phyloP scores from a whole-genome alignment of 2,113 vertebrate species.

The Pterocles burchelli region DNA sequence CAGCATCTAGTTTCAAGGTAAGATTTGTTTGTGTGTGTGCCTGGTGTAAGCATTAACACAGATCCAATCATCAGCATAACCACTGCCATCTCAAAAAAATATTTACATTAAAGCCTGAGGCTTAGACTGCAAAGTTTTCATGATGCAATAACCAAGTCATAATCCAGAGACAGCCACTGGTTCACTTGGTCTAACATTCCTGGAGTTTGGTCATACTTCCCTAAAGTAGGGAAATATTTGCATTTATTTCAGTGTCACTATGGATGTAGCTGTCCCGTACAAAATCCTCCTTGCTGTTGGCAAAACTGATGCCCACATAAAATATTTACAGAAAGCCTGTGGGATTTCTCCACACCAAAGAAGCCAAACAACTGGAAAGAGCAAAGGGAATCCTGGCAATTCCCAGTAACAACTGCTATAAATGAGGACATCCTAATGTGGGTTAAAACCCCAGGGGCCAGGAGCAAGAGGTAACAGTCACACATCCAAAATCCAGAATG shows the following conservation, averaged over 20 bases:
- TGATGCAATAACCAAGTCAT: neutral
- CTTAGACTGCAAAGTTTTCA: neutral
- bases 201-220: neutral
- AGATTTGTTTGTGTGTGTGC: neutral
- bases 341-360: neutral
- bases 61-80: neutral
- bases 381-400: neutral
- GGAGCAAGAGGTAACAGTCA: neutral
- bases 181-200: neutral
- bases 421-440: fast-evolving
- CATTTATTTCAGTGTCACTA: neutral
- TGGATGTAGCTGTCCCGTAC: neutral
- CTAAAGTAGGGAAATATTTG: neutral
- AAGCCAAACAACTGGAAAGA: neutral
- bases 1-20: neutral
- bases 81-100: neutral
- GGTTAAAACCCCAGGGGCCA: neutral
- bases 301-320: neutral
- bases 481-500: neutral
- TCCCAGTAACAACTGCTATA: neutral
- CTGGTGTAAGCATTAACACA: neutral
- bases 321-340: neutral
- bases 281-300: neutral
- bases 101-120: neutral
- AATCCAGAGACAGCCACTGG: neutral